Percentiles rank a stretch among this genome's conserved stretches.
Evolutionary conservation across 2,888 invertebrate species (phyloP).

Genomic region (Lepidocyrtoides sp.): DNA sequence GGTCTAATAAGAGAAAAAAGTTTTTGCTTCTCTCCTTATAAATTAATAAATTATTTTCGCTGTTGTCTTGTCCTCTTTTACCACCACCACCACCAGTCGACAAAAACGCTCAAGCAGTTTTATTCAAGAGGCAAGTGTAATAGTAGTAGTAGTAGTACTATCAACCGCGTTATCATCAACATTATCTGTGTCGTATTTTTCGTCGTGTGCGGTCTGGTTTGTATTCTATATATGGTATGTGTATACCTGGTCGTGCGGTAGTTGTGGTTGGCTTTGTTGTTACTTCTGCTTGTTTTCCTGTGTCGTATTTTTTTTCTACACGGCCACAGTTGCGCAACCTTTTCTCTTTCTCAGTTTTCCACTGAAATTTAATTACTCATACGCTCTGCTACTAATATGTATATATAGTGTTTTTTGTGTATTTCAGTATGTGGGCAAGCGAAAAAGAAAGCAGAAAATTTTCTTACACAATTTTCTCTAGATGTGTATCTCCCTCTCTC

Average conservation of each 20-base stretch:
- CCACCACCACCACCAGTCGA: conserved; percentile 3
- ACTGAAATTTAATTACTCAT: conserved; percentile 51
- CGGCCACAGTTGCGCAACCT: conserved; percentile 16
- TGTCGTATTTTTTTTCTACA: neutral
- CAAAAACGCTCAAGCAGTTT: neutral
- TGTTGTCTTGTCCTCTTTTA: neutral
- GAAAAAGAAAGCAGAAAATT: neutral
- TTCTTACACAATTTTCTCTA: neutral
- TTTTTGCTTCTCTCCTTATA: neutral
- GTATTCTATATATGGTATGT: too few species aligned
- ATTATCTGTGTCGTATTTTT: too few species aligned
- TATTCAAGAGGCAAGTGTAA: neutral
- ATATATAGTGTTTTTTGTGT: neutral
- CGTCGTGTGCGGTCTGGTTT: conserved; percentile 5
- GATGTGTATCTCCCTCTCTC: too few species aligned
- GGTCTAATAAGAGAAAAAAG: neutral
- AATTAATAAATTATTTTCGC: conserved; percentile 11
- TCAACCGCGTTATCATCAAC: conserved; percentile 14
- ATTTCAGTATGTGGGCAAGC: neutral
- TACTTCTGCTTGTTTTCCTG: neutral
- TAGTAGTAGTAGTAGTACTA: too few species aligned
- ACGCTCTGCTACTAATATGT: neutral
- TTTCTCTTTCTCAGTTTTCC: conserved; percentile 4
- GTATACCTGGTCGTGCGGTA: neutral
- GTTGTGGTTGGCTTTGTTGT: neutral